Base-by-base conservation (phyloP, 2,888 invertebrate genomes). In the Camptogramma bilineatum region DNA sequence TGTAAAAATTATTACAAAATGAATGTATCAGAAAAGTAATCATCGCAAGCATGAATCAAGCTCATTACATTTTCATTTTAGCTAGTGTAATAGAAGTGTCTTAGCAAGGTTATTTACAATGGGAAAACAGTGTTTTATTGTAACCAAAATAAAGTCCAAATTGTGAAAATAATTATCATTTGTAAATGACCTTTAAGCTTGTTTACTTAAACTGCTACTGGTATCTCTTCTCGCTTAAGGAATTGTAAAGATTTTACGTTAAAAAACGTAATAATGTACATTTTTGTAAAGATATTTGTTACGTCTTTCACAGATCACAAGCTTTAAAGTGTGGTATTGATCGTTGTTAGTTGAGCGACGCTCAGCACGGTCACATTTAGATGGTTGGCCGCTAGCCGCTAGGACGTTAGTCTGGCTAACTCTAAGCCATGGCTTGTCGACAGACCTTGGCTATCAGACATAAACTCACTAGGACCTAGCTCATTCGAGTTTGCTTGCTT, bases 21-120 rank as follows among this genome's bases (percentile, higher is more conserved):
- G 50, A 44, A 51, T 31, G 51, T 7, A 21, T 52, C 34, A 16
- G 44, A 51, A 50, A 31, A 52, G 7, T 24, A 19, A 21, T 47
- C 68, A 69, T 59, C 64, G 70, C 74, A 73, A 70, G 79, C 79
- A 78, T 75, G 74, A 57, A 64, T 68, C 74, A 63, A 71, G 71
- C 67, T 71, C 73, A 77, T 73, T 67, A 67, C 70, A 64, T 62
- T 53, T 39, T 56, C 56, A 63, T 48, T 57, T 52, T 19, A 57
- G 39, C 46, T 65, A 57, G 52, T 53, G 48, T 55, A 13, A 28
- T 52, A 28, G n/a, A 31, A n/a, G 5, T 31, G n/a, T 56, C 52
- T 53, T 7, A 21, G n/a, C n/a, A 59, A 17, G 34, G 44, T 51
- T 18, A 19, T 60, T 60, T 53, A 44, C 48, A 48, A 52, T n/a